A percentile compares a stretch with the other conserved stretches of the same genome.
phyloP scores from a whole-genome alignment of 2,797 vertebrate species.

The Menidia menidia region DNA sequence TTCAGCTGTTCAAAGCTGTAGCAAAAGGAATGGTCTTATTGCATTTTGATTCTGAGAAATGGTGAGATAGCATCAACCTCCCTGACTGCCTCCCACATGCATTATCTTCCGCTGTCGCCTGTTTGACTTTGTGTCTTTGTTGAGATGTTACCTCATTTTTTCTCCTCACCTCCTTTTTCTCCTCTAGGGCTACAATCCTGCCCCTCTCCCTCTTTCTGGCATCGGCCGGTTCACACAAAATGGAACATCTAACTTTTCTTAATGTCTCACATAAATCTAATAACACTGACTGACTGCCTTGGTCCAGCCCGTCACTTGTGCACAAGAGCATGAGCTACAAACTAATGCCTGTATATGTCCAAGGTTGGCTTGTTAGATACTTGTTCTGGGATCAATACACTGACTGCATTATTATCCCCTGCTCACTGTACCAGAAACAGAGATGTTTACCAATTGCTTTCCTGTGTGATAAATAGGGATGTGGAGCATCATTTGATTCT shows the following conservation, averaged over 20 bases:
- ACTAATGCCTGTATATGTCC: slow-evolving; percentile 55
- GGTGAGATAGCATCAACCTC: not conserved
- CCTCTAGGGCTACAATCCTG: slow-evolving; percentile 32
- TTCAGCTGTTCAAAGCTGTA: slow-evolving; percentile 5
- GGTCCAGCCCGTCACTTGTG: slow-evolving; percentile 54
- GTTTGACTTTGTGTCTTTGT: slow-evolving; percentile 28
- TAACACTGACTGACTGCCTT: slow-evolving; percentile 56
- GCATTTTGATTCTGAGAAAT: slow-evolving; percentile 17
- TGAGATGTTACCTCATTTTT: slow-evolving; percentile 20
- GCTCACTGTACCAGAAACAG: slow-evolving; percentile 47
- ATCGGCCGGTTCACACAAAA: slow-evolving; percentile 61
- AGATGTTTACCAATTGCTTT: slow-evolving; percentile 42
- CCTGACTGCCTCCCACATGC: slow-evolving; percentile 16
- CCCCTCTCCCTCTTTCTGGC: slow-evolving; percentile 37
- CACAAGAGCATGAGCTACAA: slow-evolving; percentile 50
- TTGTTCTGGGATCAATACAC: slow-evolving; percentile 65
- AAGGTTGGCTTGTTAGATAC: slow-evolving; percentile 50
- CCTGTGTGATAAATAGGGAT: slow-evolving; percentile 43
- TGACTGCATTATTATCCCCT: slow-evolving; percentile 55
- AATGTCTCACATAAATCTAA: slow-evolving; percentile 68
- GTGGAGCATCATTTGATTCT: slow-evolving; percentile 43
- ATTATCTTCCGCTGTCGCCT: slow-evolving; percentile 14
- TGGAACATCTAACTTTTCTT: slow-evolving; percentile 62
- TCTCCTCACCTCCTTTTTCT: slow-evolving; percentile 32
- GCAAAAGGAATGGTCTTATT: slow-evolving; percentile 14